phyloP scores from a whole-genome alignment of 2,888 invertebrate species.

The Dysmachus trigonus region DNA sequence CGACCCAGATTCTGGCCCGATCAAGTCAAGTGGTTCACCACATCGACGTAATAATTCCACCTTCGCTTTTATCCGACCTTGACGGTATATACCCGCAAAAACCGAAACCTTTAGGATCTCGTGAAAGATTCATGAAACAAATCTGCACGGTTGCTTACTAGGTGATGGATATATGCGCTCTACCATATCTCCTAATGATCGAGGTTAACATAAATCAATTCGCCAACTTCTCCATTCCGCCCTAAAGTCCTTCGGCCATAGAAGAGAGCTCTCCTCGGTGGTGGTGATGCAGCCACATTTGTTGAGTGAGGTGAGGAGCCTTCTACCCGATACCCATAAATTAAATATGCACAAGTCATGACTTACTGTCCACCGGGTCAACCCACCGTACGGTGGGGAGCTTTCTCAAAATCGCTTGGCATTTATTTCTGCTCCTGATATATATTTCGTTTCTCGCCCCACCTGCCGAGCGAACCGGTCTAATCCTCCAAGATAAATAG shows the following conservation, averaged over 20 bases:
- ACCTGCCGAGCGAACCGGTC: neutral
- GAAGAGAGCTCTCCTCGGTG: neutral
- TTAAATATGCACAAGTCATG: neutral
- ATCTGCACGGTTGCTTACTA: neutral
- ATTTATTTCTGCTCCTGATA: neutral
- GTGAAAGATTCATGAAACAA: neutral
- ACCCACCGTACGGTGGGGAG: neutral
- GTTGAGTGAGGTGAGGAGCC: neutral
- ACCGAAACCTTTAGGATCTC: neutral
- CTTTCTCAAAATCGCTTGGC: neutral
- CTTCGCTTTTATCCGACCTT: neutral
- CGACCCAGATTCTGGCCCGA: neutral
- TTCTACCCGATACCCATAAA: neutral
- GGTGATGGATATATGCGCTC: neutral
- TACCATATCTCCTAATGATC: neutral
- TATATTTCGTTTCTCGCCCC: neutral
- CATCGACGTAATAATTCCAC: neutral
- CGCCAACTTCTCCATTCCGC: neutral
- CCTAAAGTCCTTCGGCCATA: neutral
- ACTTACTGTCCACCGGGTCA: neutral
- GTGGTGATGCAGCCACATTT: neutral
- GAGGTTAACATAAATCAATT: neutral
- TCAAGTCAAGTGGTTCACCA: neutral
- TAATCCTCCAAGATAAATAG: slow-evolving; percentile 13
- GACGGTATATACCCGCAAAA: neutral